Evolutionary conservation across 2,888 invertebrate species (phyloP).

Genomic region (Caenorhabditis sp.): DNA sequence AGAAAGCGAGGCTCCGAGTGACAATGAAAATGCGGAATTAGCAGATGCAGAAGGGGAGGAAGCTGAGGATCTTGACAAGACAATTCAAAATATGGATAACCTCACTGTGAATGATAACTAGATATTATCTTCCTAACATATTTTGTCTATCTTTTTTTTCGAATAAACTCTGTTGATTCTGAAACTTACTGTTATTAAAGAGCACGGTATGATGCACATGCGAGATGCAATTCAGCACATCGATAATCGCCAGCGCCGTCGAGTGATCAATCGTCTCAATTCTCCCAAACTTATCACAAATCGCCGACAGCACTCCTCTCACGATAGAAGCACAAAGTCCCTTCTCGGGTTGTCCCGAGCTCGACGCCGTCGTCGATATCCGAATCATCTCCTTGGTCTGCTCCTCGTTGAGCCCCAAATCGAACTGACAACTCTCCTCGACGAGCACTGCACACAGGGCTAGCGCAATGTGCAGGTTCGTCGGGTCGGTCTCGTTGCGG

Average conservation of each 20-base stretch:
- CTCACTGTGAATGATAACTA: background rate
- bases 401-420: slow-evolving; percentile 73
- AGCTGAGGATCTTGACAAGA: no score
- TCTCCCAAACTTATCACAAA: slow-evolving; percentile 81
- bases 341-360: slow-evolving; percentile 71
- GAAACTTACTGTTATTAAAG: slow-evolving; percentile 78
- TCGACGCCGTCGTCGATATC: slow-evolving; percentile 66
- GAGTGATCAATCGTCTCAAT: slow-evolving; percentile 72
- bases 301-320: slow-evolving; percentile 79
- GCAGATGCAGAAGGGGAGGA: no score
- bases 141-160: no score
- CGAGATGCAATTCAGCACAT: slow-evolving; percentile 79
- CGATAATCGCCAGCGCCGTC: slow-evolving; percentile 79
- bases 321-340: slow-evolving; percentile 78
- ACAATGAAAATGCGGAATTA: no score
- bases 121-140: no score
- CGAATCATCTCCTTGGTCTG: slow-evolving; percentile 70
- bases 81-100: background rate
- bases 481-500: slow-evolving; percentile 91
- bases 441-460: slow-evolving; percentile 75
- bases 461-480: slow-evolving; percentile 92
- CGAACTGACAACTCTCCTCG: slow-evolving; percentile 75
- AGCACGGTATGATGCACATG: slow-evolving; percentile 77
- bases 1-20: no score
- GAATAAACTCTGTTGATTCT: no score